Base-by-base conservation (phyloP, 2,888 invertebrate species). In the Scaptomyza flava region DNA sequence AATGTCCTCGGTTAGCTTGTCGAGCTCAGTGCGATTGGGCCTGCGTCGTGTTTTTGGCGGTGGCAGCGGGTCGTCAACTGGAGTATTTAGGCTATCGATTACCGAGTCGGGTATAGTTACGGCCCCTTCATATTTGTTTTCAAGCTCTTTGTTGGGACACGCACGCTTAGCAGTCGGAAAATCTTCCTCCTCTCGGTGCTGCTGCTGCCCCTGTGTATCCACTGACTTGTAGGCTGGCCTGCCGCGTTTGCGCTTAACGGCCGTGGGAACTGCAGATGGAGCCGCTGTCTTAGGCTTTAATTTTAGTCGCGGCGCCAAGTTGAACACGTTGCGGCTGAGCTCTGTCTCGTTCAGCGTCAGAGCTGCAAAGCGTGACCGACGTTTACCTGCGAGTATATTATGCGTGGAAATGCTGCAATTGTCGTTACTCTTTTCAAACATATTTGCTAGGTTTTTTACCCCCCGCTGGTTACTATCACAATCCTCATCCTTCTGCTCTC, bases 1-100 rank as follows among this genome's bases (percentile, higher is more conserved):
- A 52, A 95, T 94, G 73, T 95, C 95, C 43, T 94, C 94, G 72
- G 95, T 95, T 0, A 95, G 89, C 79, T 93, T 93, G 67, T 95
- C 95, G 34, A 95, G 79, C 69, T 95, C 94, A 63, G 72, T 89
- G 5, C 87, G 86, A 69, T 94, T 94, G 43, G 71, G 76, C 12
- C 50, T 43, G 17, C 14, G 38, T 9, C 41, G 8, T 68, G 62
- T 66, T 94, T 94, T 46, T 6, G 74, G 85, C n/a, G 47, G 53
- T 2, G 50, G 46, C 12, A 36, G 33, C 9, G 17, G 12, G 5
- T 2, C 6, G 1, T 31, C 41, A 8, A 7, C 8, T 5, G 31
- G 7, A 11, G 30, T 5, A 31, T 17, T 11, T n/a, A 2, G 31
- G 6, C 6, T 14, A 6, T 17, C 14, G 3, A 14, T 14, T 11